Percentiles rank a stretch among this genome's conserved stretches.
Evolutionary conservation across 2,113 vertebrate genomes (phyloP).

Genomic region (Pollimyrus isidori): DNA sequence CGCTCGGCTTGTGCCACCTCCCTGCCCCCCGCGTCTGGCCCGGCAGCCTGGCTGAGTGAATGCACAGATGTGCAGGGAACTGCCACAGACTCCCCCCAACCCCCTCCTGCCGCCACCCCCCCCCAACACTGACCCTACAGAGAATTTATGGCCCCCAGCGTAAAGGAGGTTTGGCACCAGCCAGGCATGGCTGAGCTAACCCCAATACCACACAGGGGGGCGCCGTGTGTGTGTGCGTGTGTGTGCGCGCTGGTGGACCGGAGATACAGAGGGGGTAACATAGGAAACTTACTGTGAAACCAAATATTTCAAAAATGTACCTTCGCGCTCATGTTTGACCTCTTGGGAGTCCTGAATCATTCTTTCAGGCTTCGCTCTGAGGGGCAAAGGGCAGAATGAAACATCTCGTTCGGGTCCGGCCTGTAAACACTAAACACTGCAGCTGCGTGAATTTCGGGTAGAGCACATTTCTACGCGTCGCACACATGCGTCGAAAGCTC

Average conservation of each 20-base stretch:
- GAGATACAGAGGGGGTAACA: neutral
- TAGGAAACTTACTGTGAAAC: neutral
- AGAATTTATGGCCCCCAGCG: slow-evolving; percentile 1
- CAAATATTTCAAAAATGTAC: neutral
- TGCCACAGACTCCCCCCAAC: no score
- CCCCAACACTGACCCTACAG: neutral
- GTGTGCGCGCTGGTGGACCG: no score
- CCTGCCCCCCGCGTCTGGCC: no score
- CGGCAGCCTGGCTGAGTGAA: no score
- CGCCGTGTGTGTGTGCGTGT: neutral
- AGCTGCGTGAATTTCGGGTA: neutral
- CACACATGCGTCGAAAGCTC: neutral
- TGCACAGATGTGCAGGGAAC: no score
- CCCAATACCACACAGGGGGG: neutral
- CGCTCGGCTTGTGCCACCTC: neutral
- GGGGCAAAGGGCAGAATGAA: neutral
- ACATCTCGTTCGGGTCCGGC: neutral
- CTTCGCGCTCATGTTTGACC: neutral
- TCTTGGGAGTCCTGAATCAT: neutral
- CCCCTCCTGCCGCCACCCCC: no score
- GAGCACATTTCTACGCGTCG: neutral
- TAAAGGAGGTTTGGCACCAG: neutral
- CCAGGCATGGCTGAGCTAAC: neutral
- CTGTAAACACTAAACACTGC: neutral
- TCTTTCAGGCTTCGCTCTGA: neutral